These are phyloP conservation scores for Echinarachnius parma DNA, from an alignment of 53 echinoderm and acorn worm genomes.

Conservation along the genomic window DNA sequence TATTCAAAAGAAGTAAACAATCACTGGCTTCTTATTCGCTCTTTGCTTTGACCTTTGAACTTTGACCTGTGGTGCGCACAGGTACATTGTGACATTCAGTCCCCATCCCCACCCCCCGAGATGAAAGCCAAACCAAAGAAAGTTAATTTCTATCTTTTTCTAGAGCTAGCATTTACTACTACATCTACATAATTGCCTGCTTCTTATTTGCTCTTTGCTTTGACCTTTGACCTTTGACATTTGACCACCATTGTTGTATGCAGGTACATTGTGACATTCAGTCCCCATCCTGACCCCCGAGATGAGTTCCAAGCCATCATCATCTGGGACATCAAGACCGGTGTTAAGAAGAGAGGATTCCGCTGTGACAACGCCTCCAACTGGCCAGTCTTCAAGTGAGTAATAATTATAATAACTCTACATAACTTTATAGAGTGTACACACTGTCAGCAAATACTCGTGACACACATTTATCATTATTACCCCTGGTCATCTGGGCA, in stretches of 20 bases:
- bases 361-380: slow-evolving; percentile 87
- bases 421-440: too few relatives aligned
- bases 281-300: slow-evolving; percentile 71
- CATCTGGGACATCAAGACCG: slow-evolving; percentile 90
- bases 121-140: slow-evolving; percentile 90
- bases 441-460: too few relatives aligned
- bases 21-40: too few relatives aligned
- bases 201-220: too few relatives aligned
- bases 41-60: background rate
- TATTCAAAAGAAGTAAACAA: too few relatives aligned
- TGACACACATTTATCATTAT: too few relatives aligned
- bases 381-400: slow-evolving; percentile 99
- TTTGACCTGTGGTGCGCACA: slow-evolving; percentile 20
- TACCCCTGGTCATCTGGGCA: too few relatives aligned
- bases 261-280: slow-evolving; percentile 95
- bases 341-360: slow-evolving; percentile 94
- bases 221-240: background rate
- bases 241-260: background rate
- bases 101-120: slow-evolving; percentile 72
- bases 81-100: slow-evolving; percentile 95
- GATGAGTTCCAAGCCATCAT: slow-evolving; percentile 96
- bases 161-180: too few relatives aligned
- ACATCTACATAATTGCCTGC: too few relatives aligned
- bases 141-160: too few relatives aligned
- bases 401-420: too few relatives aligned